Evolutionary conservation across 2,113 vertebrate species (phyloP).

Genomic region (Bolborhynchus lineola): DNA sequence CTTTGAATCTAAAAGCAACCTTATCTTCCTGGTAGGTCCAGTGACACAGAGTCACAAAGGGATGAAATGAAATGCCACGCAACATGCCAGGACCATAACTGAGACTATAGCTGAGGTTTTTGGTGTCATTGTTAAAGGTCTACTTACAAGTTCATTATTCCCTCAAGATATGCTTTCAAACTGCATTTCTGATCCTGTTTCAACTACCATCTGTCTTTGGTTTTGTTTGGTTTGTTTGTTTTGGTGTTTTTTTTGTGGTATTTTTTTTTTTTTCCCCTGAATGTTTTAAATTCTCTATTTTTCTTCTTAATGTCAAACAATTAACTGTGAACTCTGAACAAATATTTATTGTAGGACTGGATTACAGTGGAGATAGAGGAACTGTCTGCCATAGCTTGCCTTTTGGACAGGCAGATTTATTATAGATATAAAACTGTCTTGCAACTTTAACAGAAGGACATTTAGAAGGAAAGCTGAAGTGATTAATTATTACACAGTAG

Average conservation of each 20-base stretch:
- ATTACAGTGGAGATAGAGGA: background rate
- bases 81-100: background rate
- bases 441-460: background rate
- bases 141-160: background rate
- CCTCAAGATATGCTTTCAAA: background rate
- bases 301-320: background rate
- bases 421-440: background rate
- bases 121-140: background rate
- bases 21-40: background rate
- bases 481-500: constrained; percentile 48
- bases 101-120: background rate
- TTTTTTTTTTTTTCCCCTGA: background rate
- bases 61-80: background rate
- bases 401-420: constrained; percentile 9
- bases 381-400: background rate
- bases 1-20: background rate
- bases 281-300: background rate
- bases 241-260: background rate
- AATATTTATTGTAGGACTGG: background rate
- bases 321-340: background rate
- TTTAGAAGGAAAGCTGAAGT: background rate
- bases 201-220: background rate
- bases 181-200: background rate
- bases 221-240: background rate
- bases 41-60: background rate